Base-by-base conservation (phyloP, 2,113 vertebrate species). In the Calonectris borealis region DNA sequence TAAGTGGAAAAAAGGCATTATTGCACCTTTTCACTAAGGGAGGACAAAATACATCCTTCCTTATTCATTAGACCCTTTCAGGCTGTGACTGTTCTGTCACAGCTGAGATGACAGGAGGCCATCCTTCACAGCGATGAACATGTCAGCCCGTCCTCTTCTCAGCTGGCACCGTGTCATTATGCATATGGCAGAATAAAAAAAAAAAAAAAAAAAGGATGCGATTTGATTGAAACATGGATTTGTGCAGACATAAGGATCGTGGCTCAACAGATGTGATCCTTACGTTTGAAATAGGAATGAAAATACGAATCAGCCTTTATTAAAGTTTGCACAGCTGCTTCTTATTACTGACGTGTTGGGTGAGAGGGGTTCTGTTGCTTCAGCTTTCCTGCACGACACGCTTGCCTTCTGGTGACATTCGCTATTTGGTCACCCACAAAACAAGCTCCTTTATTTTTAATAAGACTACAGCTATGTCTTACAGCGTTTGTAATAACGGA, bases 211-310 rank as follows among this genome's bases (percentile, higher is more conserved):
- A 92, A 86, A 91, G 36, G 65, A 48, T 6, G 13, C 16, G 2
- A 11, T 86, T 86, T 93, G 58, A 92, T 65, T 82, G 84, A 93
- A 96, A 78, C n/a, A 4, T 22, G 68, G 55, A 49, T 93, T 94
- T 78, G 55, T 78, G 76, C 34, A 69, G 64, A 57, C 42, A n/a
- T 48, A 80, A 95, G 95, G 57, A 57, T 76, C 6, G 8, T 52
- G 87, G 54, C 32, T 92, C 90, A 93, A 89, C 52, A 93, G 75
- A 91, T 96, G 75, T 60, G 42, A 96, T 90, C 52, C 76, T 94
- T 94, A 40, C 3, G 1, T 83, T 97, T 90, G 94, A 96, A 92
- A 87, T 1, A 26, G 55, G 75, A 88, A 38, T 60, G 64, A 54
- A 97, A 95, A 79, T 27, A 72, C 16, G 44, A 80, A 81, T 94